Percentiles rank a stretch among this genome's conserved stretches.
Evolutionary conservation across 2,113 vertebrate genomes (phyloP).

Genomic region (Equus quagga): DNA sequence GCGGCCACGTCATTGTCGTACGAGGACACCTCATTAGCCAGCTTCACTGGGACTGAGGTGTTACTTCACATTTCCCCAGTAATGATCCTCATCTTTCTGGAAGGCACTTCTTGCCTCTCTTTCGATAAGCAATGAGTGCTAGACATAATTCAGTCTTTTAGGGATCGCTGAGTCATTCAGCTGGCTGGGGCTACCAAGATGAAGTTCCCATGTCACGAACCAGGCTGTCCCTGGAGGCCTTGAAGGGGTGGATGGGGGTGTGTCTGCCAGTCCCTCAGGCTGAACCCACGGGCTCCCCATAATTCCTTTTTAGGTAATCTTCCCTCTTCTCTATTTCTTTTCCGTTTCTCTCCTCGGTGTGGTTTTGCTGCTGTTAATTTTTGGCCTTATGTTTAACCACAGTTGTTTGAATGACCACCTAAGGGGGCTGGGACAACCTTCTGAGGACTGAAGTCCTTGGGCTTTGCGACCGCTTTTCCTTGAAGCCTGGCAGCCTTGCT

Average conservation of each 20-base stretch:
- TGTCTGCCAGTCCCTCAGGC: neutral
- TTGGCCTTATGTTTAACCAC: neutral
- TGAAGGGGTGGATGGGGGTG: neutral
- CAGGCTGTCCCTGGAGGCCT: neutral
- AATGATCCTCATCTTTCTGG: neutral
- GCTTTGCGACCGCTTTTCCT: neutral
- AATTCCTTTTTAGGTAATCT: neutral
- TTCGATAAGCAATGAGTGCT: neutral
- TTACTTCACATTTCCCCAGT: neutral
- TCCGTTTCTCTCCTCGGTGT: neutral
- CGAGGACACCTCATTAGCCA: neutral
- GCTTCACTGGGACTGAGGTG: neutral
- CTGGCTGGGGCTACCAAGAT: neutral
- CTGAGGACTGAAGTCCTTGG: neutral
- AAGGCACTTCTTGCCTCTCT: neutral
- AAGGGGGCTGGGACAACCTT: neutral
- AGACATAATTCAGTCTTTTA: neutral
- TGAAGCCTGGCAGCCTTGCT: neutral
- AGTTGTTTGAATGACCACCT: neutral
- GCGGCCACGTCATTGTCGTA: fast-evolving
- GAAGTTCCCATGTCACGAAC: neutral
- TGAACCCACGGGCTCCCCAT: fast-evolving
- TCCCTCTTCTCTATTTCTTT: neutral
- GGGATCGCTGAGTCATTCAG: neutral
- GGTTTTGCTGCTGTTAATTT: neutral